Base-by-base conservation (phyloP, 2,797 vertebrate genomes). In the Centroberyx gerrardi region DNA sequence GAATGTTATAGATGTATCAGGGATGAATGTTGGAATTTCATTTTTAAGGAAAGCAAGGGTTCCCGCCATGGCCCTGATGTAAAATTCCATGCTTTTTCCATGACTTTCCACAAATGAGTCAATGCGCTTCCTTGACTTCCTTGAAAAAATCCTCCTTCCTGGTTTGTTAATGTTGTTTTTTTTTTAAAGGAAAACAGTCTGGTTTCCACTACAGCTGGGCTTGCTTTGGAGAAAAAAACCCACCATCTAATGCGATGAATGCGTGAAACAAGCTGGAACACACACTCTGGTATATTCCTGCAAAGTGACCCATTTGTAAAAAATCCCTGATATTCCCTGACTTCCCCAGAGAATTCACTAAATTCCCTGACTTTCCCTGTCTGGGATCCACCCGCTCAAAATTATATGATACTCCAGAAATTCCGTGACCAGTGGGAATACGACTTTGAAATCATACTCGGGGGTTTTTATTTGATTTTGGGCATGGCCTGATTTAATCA, bases 401-500 rank as follows among this genome's bases (percentile, higher is more conserved):
- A 78, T 40, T 1, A 74, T 40, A 63, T 10, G 5, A 74, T 66
- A 80, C 80, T 81, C 72, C 80, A 85, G 61, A 89, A 81, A 82
- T 85, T 83, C 84, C 76, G 56, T 63, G 76, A 74, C 72, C 72
- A 9, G 70, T 46, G 53, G 76, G 81, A 84, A 73, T 72, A 53
- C 13, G 65, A 60, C 61, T 90, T 84, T 68, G 71, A 85, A 91
- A 88, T 81, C 85, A 68, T 17, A 74, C 89, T 89, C 68, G 3
- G 58, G 82, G 79, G 87, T 22, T 72, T 88, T 90, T 86, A 91
- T 92, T 90, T 92, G 90, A 90, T 91, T 92, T 90, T 78, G 74
- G 85, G 83, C 78, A 72, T 68, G 88, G 85, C 80, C 86, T 92
- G 90, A 93, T 93, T 92, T 82, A 90, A 92, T 91, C 90, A 88